Evolutionary conservation across 1,140 invertebrate species (phyloP), one percentile per base, ranked within the genome.

Genomic region (Lepidurus couesii): DNA sequence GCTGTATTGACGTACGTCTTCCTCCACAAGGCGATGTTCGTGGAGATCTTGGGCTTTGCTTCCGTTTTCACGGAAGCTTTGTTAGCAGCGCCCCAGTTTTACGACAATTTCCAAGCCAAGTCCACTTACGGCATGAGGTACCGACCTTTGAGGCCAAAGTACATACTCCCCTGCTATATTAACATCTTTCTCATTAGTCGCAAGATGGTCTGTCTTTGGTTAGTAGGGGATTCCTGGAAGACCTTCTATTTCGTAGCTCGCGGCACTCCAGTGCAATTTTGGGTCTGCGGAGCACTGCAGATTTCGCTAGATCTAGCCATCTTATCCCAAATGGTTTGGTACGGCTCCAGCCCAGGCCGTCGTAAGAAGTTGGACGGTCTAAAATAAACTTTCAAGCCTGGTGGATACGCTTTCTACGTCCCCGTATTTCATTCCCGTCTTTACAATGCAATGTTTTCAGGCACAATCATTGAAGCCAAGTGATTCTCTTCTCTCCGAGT

Each of bases 121-220:
- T 98, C 96, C 74, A 98, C 96, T 9, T 90, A 92, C 84, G 97
- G 97, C 84, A 98, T 98, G 96, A 98, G 96, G 96, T 98, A 87
- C 44, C 16, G 0, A 47, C 4, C 24, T 77, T 44, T n/a, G 44
- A 53, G 26, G 42, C 13, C 7, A 1, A 34, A 45, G 42, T 16
- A 7, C 13, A 34, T 75, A 2, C 26, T 53, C 76, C 13, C 34
- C 0, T 75, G 34, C 21, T 77, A 42, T 47, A 42, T 44, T 74
- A 79, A 16, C 73, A 44, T 47, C 21, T 43, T 81, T 79, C 81
- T 79, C 86, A 87, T 78, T 83, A 89, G 89, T 83, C 85, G 88
- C 77, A 87, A 88, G 82, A 99, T 99, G 97, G 97, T 99, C 47
- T 86, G 93, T 24, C 95, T 99, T 10, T 89, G 79, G 79, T 75